Evolutionary conservation across 2,113 vertebrate species (phyloP).

Genomic region (Maccullochella peelii): DNA sequence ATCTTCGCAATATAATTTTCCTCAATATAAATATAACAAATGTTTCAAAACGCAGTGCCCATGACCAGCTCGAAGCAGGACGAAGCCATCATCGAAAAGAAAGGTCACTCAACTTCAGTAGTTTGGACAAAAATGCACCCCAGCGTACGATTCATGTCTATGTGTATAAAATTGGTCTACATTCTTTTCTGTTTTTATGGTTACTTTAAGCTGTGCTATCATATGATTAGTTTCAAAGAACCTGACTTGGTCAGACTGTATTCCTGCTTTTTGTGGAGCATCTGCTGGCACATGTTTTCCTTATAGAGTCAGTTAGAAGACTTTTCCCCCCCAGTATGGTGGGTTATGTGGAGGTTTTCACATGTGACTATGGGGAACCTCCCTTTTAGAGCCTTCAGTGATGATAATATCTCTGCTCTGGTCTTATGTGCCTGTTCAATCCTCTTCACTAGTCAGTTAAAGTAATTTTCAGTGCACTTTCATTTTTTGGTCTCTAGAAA

Average conservation of each 20-base stretch:
- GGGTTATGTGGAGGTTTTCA: constrained; percentile 37
- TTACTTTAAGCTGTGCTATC: not conserved
- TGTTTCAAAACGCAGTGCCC: no score
- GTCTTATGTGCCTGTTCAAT: constrained; percentile 26
- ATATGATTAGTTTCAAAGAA: constrained; percentile 19
- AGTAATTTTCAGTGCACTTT: constrained; percentile 63
- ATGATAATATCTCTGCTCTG: constrained; percentile 23
- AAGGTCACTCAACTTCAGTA: no score
- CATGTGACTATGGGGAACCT: constrained; percentile 39
- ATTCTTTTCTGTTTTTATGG: not conserved
- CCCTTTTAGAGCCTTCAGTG: constrained; percentile 30
- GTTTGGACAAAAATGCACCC: not conserved
- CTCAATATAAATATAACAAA: no score
- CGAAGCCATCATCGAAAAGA: no score
- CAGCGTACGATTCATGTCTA: not conserved
- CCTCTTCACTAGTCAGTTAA: constrained; percentile 27
- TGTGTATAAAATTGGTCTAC: not conserved
- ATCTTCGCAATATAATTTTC: no score
- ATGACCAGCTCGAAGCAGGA: no score
- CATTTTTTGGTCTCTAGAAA: constrained; percentile 81
- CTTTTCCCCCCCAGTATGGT: constrained; percentile 27
- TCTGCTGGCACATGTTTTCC: constrained; percentile 59
- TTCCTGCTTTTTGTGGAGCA: constrained; percentile 20
- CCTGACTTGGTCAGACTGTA: constrained; percentile 4
- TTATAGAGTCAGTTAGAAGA: constrained; percentile 19